Evolutionary conservation across 2,797 vertebrate species (phyloP).

Genomic region (Manis javanica): DNA sequence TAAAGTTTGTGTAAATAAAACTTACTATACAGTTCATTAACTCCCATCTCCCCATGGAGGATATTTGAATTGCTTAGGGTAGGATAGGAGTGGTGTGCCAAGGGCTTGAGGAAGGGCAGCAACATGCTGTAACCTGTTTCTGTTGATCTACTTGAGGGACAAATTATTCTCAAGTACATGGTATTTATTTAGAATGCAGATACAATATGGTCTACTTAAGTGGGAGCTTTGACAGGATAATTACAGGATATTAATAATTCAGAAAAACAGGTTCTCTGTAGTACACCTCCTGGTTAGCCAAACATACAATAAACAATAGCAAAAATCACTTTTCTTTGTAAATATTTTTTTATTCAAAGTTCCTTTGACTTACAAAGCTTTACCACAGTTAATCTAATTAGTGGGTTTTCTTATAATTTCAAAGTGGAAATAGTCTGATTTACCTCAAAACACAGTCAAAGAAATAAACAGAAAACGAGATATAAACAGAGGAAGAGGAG

Average conservation of each 20-base stretch:
- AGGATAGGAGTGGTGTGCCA: background rate
- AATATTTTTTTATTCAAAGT: constrained; percentile 23
- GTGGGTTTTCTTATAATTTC: background rate
- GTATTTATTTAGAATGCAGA: background rate
- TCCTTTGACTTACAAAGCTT: constrained; percentile 28
- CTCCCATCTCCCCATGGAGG: background rate
- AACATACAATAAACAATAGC: background rate
- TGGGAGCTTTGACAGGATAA: constrained; percentile 18
- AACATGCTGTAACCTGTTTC: background rate
- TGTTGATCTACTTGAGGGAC: background rate
- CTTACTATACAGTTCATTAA: background rate
- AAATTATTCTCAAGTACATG: background rate
- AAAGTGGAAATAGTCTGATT: background rate
- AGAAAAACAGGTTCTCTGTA: background rate
- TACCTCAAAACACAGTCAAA: background rate
- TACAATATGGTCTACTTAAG: background rate
- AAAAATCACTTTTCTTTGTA: constrained; percentile 11
- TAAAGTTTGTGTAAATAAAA: background rate
- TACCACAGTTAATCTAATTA: background rate
- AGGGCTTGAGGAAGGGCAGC: background rate
- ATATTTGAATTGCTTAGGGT: background rate
- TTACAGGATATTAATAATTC: constrained; percentile 46
- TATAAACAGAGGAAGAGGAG: background rate
- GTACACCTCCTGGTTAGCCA: background rate
- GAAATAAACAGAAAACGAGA: background rate